Evolutionary conservation across 2,113 vertebrate genomes (phyloP), one percentile per base, ranked within the genome.

Genomic region (Anarrhichthys ocellatus): DNA sequence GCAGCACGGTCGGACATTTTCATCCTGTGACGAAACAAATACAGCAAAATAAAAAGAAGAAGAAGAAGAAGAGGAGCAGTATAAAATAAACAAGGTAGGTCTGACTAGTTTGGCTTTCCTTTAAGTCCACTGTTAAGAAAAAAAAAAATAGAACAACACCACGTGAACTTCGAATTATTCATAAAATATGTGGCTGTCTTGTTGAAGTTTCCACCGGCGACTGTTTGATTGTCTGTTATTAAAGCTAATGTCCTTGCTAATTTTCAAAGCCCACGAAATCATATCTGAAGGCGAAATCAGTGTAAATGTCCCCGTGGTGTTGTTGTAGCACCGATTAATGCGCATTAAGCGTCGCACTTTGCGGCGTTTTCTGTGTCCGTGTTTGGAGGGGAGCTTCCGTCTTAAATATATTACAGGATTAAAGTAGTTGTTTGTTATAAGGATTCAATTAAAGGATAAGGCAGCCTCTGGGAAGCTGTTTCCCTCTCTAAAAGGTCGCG

Each of bases 1-100:
- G 11, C 5, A 29, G 54, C 59, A 75, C 82, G 44, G 80, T 92
- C 88, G n/a, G 81, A 91, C 86, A 84, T 90, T 72, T 91, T 79
- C 83, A 84, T 24, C 59, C 82, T 6, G 73, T 14, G 4, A 10
- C 64, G 20, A 73, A 72, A 59, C 59, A 81, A 64, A 76, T 22
- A 27, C 48, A 76, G 40, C 40, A 13, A 66, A 32, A 20, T 2
- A 76, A 59, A n/a, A 29, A 48, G 3, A 61, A 32, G 2, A 32
- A 15, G 13, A 61, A 58, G 24, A 20, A 29, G 48, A 65, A 46
- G 73, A 54, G 40, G 52, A 79, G 58, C 56, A 11, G 59, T 73
- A 59, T 24, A 80, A 81, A 75, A 76, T 50, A n/a, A 20, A 66
- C 44, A 1, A 82, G 89, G 90, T 92, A 36, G 3, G 89, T n/a